Base-by-base conservation (phyloP, 2,888 invertebrate species). In the Thecophora atra region DNA sequence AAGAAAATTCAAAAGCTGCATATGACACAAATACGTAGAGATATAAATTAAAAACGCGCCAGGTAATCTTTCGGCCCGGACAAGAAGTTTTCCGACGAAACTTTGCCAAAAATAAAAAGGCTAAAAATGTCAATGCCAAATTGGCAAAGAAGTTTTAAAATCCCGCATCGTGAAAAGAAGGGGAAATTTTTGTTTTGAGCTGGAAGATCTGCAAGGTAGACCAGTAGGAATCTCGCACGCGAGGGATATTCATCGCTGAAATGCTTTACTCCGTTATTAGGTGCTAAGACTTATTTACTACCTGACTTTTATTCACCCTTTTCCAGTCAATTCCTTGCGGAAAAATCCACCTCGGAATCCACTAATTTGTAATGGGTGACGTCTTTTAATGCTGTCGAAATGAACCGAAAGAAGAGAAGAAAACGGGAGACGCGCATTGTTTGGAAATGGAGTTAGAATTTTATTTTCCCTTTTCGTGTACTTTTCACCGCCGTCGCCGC, bases 181-280 rank as follows among this genome's bases (percentile, higher is more conserved):
- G 4, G 73, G 70, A 52, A 73, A 65, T n/a, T 44, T 28, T 42
- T 70, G 70, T 58, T 73, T 52, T 47, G 69, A 65, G 8, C 24
- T 73, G 1, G 58, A 42, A 28, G 70, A 73, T 30, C 52, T 70
- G 0, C 37, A 73, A 52, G 70, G 70, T 2, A 21, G 30, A 4
- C 11, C 42, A 19, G 37, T 73, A 26, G 70, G 66, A 15, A 73
- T 30, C 37, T 70, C 26, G 37, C 72, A 72, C 21, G 51, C 72
- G 3, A 54, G 70, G 24, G 63, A 70, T 60, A 21, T 68, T 2
- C 6, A 28, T 5, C 54, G 21, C 54, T 54, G 24, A 58, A 58
- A 26, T 26, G 21, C 21, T 21, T 21, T 56, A 5, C 56, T 13
- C 21, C 15, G n/a, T n/a, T n/a, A n/a, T n/a, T n/a, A n/a, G n/a